phyloP scores from a whole-genome alignment of 2,888 invertebrate genomes.

The Chrysina gloriosa region DNA sequence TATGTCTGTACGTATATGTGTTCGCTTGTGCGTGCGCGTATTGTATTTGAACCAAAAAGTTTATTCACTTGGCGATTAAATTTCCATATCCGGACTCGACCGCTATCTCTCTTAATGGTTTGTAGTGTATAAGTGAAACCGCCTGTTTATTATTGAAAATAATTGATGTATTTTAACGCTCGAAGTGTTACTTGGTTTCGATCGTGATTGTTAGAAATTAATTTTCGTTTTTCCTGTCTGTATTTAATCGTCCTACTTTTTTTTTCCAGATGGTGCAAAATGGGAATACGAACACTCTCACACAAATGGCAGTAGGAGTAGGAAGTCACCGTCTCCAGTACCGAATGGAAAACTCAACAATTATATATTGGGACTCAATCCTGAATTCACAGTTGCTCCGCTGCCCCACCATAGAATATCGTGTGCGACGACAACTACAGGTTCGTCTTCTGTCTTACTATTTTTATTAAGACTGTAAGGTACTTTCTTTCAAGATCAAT shows the following conservation, averaged over 20 bases:
- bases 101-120: background rate
- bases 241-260: background rate
- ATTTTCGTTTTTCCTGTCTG: too few species aligned
- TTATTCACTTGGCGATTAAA: conserved; percentile 17
- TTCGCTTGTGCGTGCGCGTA: background rate
- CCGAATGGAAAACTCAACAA: conserved; percentile 41
- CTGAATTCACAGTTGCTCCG: conserved; percentile 42
- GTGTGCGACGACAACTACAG: conserved; percentile 74
- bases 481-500: conserved; percentile 38
- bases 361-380: conserved; percentile 39
- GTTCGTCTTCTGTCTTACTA: conserved; percentile 60
- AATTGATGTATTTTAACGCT: background rate
- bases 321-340: conserved; percentile 43
- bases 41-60: background rate
- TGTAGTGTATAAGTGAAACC: background rate
- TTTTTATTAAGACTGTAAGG: background rate
- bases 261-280: conserved; percentile 41
- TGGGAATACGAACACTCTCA: conserved; percentile 45
- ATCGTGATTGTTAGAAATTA: too few species aligned
- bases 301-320: conserved; percentile 34
- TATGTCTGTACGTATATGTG: background rate
- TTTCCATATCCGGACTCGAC: conserved; percentile 15
- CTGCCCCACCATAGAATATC: conserved; percentile 68
- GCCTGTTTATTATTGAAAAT: too few species aligned
- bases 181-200: too few species aligned